Evolutionary conservation across 2,888 invertebrate species (phyloP), one percentile per base, ranked within the genome.

Genomic region (Xylocampa areola): DNA sequence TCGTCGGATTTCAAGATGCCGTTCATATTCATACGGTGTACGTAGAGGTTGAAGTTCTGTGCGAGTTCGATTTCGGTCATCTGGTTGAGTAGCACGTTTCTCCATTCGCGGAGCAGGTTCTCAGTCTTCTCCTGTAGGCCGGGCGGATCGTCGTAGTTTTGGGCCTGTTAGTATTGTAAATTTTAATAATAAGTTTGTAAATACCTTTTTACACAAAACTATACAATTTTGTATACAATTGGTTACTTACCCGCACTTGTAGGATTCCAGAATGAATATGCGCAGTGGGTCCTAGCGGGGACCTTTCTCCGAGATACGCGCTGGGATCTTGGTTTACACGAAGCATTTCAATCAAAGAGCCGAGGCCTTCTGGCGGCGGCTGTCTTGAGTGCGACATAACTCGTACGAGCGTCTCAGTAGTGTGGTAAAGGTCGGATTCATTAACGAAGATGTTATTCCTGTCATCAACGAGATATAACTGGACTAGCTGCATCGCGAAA

Each of bases 1-100:
- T 99, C 99, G 84, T 99, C 99, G 0, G 99, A 98, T 89, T 99
- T 99, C 47, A 99, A 94, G 59, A 99, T 98, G 3, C 99, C 92
- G 36, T 90, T 79, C 88, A 97, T 95, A 87, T 99, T 99, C 98
- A 99, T 98, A 89, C 98, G 97, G 81, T 98, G 98, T 2, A 99
- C 98, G 89, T 99, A 99, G 71, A 97, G 93, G 65, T 97, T 96
- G 89, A 99, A 99, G 32, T 98, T 98, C 88, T 98, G 98, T 0
- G 96, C 96, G 0, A 97, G 96, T 82, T 98, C 98, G 33, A 97
- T 96, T 44, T 97, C 97, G 2, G 96, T 96, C 11, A 96, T 95
- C 3, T 97, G 96, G 13, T 96, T 96, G 81, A 98, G 97, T 77
- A 98, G 98, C 81, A 99, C 96, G 61, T 95, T 96, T 11, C 99